These are phyloP conservation scores for Triops longicaudatus DNA, from an alignment of 1,140 invertebrate species.

Conservation along the genomic window DNA sequence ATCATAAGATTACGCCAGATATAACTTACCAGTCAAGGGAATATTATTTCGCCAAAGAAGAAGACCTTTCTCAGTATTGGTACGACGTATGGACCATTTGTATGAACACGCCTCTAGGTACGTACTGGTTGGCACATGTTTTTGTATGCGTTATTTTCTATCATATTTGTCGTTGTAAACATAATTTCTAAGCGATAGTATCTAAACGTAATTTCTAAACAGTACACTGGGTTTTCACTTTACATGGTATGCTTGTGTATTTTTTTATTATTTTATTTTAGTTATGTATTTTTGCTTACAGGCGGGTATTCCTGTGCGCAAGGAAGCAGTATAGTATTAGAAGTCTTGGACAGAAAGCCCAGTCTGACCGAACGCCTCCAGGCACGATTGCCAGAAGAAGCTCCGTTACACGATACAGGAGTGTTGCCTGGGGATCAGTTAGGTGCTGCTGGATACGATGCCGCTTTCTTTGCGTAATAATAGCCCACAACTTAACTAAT, in stretches of 20 bases:
- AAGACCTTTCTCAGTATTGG: conserved; percentile 47
- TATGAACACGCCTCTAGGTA: conserved; percentile 55
- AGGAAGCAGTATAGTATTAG: conserved; percentile 46
- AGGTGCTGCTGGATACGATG: conserved; percentile 65
- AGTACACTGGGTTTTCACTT: too few species aligned
- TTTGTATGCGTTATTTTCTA: not conserved
- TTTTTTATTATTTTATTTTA: too few species aligned
- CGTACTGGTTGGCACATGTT: conserved; percentile 36
- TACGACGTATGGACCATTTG: conserved; percentile 55
- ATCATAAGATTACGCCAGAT: conserved; percentile 50
- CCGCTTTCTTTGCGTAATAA: conserved; percentile 50
- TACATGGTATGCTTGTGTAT: too few species aligned
- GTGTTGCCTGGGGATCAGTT: conserved; percentile 58
- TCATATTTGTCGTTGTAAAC: too few species aligned
- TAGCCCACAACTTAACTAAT: not conserved
- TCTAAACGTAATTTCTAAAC: too few species aligned
- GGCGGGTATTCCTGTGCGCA: conserved; percentile 29
- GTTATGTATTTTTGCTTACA: not conserved
- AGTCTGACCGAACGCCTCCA: conserved; percentile 43
- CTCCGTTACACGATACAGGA: conserved; percentile 45
- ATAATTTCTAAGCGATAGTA: too few species aligned
- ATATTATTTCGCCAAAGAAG: conserved; percentile 30
- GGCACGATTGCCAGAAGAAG: conserved; percentile 42
- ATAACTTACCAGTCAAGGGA: conserved; percentile 44
- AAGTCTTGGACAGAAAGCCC: conserved; percentile 45